Base-by-base conservation (phyloP, 2,888 invertebrate species). In the Polydrusus tereticollis region DNA sequence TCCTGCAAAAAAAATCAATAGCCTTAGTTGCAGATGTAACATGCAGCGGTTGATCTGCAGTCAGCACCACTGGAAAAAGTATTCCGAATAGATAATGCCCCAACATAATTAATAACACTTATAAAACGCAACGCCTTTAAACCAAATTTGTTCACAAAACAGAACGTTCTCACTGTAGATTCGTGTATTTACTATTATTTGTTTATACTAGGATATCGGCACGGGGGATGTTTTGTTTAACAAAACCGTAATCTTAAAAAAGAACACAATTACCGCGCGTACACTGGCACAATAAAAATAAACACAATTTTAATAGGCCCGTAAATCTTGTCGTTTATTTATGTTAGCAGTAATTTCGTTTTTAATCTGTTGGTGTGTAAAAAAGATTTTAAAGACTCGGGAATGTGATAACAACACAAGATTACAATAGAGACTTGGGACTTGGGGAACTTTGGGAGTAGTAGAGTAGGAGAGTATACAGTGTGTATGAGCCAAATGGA, bases 321-420 rank as follows among this genome's bases (percentile, higher is more conserved):
- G 70, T 70, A 70, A 70, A 70, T 70, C 70, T 70, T 70, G 45
- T 58, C 57, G 70, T 64, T 63, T 70, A 64, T 70, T 70, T 70
- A 63, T 43, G 47, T 64, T 58, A 64, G 64, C 64, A 70, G 70
- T 64, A 64, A 64, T 64, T 70, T 43, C 63, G 57, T 64, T 70
- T 64, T 70, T 70, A 70, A 70, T 70, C 70, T 70, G 64, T 70
- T 70, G 47, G 58, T 45, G 45, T 43, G 33, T 23, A 20, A 52
- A 52, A 64, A 52, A 65, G 52, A 55, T 62, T 62, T 43, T 60
- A 18, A 38, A 63, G 55, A 43, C 38, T 41, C 55, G 55, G 16
- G 45, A 36, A 36, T 36, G 21, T 38, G 43, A 41, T 62, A 47
- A 21, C 21, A 16, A 20, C 8, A 14, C 26, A 18, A 14, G 12